These are phyloP conservation scores for Adineta ricciae DNA, from an alignment of 2,888 invertebrate genomes.

Conservation along the genomic window DNA sequence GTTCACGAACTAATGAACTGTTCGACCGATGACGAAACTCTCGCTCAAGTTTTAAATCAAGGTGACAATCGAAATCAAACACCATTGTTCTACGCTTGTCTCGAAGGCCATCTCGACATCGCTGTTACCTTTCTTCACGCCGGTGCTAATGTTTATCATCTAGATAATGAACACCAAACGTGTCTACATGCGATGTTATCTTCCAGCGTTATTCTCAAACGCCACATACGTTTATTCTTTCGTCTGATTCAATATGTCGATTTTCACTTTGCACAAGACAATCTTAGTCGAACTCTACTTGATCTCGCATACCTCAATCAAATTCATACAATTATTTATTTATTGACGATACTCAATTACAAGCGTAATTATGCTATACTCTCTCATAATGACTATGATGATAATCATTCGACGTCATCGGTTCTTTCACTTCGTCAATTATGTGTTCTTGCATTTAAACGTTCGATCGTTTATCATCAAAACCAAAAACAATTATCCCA, in stretches of 20 bases:
- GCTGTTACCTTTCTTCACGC: background rate
- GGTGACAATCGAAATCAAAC: background rate
- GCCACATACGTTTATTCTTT: constrained; percentile 17
- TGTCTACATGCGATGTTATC: constrained; percentile 19
- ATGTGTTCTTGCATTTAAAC: background rate
- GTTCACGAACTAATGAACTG: background rate
- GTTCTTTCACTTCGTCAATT: background rate
- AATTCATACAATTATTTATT: background rate
- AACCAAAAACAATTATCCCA: background rate
- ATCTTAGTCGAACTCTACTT: constrained; percentile 8
- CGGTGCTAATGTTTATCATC: background rate
- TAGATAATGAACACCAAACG: constrained; percentile 18
- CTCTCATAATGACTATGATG: background rate
- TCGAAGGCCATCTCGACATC: background rate
- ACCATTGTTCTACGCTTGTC: background rate
- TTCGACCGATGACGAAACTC: background rate
- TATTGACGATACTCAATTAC: background rate
- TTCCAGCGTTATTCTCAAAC: background rate
- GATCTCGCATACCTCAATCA: background rate
- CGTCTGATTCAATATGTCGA: background rate
- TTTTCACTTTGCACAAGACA: background rate
- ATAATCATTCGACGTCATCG: background rate
- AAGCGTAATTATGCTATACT: background rate
- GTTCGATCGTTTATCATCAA: background rate
- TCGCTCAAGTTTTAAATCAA: background rate